Evolutionary conservation across 2,888 invertebrate species (phyloP), one percentile per base, ranked within the genome.

Genomic region (Dasypogon diadema): DNA sequence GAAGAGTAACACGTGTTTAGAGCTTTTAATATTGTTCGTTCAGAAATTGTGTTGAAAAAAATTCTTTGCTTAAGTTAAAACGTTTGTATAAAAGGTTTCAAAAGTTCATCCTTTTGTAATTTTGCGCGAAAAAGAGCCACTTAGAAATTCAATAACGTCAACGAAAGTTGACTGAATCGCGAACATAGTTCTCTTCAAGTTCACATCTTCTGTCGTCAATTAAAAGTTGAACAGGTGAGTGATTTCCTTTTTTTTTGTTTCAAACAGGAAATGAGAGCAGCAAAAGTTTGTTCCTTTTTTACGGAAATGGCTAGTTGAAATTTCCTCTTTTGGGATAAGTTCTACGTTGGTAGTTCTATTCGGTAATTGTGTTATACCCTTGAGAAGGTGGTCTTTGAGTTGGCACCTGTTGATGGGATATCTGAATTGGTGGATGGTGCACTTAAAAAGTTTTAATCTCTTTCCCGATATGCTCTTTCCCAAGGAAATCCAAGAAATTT

Each of bases 221-320:
- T 65, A 65, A 65, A 65, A 65, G 14, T 48, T 65, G n/a, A 46
- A 24, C 42, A 65, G 65, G 65, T 65, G 8, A 65, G 65, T 65
- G 8, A 65, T 65, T 65, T 46, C 48, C 37, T 37, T 37, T 34
- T n/a, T 58, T 3, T 2, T 37, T 18, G 37, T 60, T 60, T 60
- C 37, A 21, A n/a, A 60, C 18, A 60, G 60, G 60, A 60, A 37
- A n/a, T 22, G 8, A 37, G 2, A 37, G 2, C 26, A 48, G 48
- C 12, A 48, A 30, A 14, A 48, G 48, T 14, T 14, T 14, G 4
- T 24, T 2, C 30, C 58, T 30, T 16, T 58, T 12, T 58, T 12
- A 16, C 8, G 3, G 18, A 37, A 34, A 10, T 8, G 2, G 18
- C 1, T 18, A 21, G 60, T 2, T 34, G 21, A 21, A 37, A 10